Conservation (phyloP, 2,113 vertebrate genomes). For the Pedionomus torquatus region DNA sequence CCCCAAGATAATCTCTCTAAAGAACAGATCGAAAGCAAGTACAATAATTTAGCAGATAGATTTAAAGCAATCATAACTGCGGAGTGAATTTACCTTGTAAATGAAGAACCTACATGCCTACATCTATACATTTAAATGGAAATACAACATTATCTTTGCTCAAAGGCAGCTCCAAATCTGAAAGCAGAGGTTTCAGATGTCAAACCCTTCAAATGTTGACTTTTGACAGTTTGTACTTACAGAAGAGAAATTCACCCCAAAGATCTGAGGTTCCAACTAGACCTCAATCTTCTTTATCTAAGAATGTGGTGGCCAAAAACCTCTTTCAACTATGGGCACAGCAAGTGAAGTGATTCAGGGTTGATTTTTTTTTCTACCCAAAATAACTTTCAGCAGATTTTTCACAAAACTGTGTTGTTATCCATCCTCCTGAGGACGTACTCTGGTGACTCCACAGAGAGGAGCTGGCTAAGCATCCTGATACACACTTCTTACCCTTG, state of each 20-base stretch:
- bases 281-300: not conserved
- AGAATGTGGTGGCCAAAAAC: not conserved
- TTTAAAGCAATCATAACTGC: not conserved
- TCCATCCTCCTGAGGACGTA: not conserved
- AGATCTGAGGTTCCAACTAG: not conserved
- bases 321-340: not conserved
- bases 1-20: conserved; percentile 24
- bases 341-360: not conserved
- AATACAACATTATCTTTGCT: not conserved
- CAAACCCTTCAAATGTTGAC: not conserved
- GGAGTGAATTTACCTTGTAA: not conserved
- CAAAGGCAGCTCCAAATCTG: not conserved
- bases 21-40: not conserved
- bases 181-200: not conserved
- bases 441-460: not conserved
- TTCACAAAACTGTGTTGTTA: not conserved
- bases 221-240: not conserved
- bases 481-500: not conserved
- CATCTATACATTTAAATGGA: not conserved
- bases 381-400: not conserved
- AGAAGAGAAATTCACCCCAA: not conserved
- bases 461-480: not conserved
- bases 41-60: not conserved
- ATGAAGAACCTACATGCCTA: not conserved
- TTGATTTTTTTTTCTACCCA: not conserved